Evolutionary conservation across 1,140 invertebrate species (phyloP).

Genomic region (Pectinophora gossypiella): DNA sequence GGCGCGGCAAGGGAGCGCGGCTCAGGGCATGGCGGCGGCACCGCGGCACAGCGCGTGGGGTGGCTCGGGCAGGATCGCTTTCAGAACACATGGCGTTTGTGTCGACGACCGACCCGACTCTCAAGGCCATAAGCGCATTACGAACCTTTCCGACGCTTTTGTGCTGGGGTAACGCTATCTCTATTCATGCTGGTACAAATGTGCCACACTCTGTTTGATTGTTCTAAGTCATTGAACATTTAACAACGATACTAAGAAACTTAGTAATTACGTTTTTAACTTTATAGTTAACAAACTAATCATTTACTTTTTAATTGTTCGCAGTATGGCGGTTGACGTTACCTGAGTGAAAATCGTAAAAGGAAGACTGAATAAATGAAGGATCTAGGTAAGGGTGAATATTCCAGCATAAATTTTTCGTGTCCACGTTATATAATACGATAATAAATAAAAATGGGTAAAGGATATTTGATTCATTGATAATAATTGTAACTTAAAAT

Average conservation of each 20-base stretch:
- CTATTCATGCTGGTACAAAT: too few species aligned
- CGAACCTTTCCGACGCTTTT: not conserved
- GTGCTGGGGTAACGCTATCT: too few species aligned
- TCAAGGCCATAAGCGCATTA: constrained; percentile 1
- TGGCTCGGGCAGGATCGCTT: not conserved
- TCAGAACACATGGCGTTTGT: not conserved
- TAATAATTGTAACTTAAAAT: too few species aligned
- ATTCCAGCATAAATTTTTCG: too few species aligned
- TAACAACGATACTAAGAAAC: too few species aligned
- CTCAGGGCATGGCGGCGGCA: not conserved
- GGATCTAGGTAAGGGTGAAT: too few species aligned
- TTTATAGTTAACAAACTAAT: not conserved
- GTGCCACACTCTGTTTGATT: too few species aligned
- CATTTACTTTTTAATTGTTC: not conserved
- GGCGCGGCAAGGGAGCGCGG: not conserved
- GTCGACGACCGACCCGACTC: not conserved
- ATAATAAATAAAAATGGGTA: too few species aligned
- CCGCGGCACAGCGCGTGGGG: not conserved
- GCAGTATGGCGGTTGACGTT: not conserved
- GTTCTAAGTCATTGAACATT: too few species aligned
- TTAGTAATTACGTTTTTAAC: too few species aligned
- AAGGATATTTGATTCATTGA: too few species aligned
- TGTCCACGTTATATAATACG: too few species aligned
- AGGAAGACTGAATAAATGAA: not conserved
- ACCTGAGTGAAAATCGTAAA: not conserved